Conservation (phyloP, 2,888 invertebrate genomes). For the Zygothrica quintamaculata region DNA sequence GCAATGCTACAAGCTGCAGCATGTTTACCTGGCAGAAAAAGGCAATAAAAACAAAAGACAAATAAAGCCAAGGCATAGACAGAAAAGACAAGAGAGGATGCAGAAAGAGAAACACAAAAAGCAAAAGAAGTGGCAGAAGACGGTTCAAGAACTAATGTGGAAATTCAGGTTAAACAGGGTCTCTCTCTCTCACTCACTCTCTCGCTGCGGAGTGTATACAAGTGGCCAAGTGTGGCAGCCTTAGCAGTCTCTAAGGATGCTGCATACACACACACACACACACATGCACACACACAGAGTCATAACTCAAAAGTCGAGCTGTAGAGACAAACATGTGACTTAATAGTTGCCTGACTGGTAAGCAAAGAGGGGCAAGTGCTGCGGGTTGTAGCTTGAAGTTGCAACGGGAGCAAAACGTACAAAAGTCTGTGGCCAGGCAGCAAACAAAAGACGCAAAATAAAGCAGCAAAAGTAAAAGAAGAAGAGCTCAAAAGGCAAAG, state of each 20-base stretch:
- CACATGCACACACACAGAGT: constrained; percentile 56
- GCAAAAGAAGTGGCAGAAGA: constrained; percentile 7
- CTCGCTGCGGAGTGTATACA: too few species aligned
- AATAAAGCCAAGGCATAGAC: constrained; percentile 54
- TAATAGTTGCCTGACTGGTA: constrained; percentile 69
- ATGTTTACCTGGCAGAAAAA: constrained; percentile 76
- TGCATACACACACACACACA: too few species aligned
- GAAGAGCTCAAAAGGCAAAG: constrained; percentile 3
- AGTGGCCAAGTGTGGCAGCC: constrained; percentile 2
- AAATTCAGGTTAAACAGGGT: constrained; percentile 81
- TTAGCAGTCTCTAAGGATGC: constrained; percentile 18
- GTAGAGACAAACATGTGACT: constrained; percentile 77
- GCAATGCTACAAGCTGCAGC: constrained; percentile 32
- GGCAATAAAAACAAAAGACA: constrained; percentile 75
- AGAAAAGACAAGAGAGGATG: constrained; percentile 17
- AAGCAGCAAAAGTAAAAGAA: constrained; percentile 5
- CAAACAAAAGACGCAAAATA: constrained; percentile 32
- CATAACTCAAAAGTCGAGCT: constrained; percentile 74
- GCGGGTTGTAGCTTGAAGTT: too few species aligned
- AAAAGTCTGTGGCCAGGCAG: constrained; percentile 22
- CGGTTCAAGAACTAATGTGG: constrained; percentile 65
- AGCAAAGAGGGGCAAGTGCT: neutral
- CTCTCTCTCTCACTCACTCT: constrained; percentile 35
- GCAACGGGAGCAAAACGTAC: neutral
- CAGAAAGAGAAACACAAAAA: constrained; percentile 23